These are phyloP conservation scores for Pygoscelis antarcticus DNA, from an alignment of 2,113 vertebrate genomes.

Conservation along the genomic window DNA sequence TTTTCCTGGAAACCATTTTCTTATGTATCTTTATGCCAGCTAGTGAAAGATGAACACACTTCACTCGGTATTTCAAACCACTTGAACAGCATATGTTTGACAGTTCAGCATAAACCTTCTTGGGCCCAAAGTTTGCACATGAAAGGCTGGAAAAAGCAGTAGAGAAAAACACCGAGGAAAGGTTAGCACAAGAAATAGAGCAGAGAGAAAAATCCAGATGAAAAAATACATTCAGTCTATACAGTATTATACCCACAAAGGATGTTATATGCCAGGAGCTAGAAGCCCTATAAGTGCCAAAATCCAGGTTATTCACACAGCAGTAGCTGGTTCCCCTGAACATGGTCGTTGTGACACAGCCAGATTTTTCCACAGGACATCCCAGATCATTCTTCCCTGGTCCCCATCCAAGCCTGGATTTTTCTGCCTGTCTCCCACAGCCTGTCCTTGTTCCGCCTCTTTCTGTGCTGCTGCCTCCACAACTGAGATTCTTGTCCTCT, in stretches of 20 bases:
- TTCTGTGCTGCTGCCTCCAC: background rate
- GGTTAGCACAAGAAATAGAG: constrained; percentile 38
- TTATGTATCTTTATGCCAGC: background rate
- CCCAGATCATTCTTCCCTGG: constrained; percentile 12
- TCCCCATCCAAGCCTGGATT: background rate
- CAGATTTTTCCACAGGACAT: constrained; percentile 31
- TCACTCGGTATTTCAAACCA: background rate
- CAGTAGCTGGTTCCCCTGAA: background rate
- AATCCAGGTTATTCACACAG: background rate
- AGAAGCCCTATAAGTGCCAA: background rate
- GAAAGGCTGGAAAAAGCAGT: constrained; percentile 27
- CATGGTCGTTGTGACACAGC: background rate
- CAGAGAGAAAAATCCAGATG: constrained; percentile 32
- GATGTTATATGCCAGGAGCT: background rate
- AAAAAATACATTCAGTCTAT: constrained; percentile 9
- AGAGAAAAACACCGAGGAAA: constrained; percentile 30
- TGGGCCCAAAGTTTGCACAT: background rate
- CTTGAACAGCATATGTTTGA: background rate
- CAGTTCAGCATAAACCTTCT: background rate
- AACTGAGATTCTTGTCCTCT: background rate
- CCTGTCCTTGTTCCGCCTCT: background rate
- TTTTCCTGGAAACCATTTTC: constrained; percentile 2
- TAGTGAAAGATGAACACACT: background rate
- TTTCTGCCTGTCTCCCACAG: constrained; percentile 17
- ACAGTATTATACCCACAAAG: background rate